phyloP scores from a whole-genome alignment of 64 coral and sea anemone species.

The Porites lutea region DNA sequence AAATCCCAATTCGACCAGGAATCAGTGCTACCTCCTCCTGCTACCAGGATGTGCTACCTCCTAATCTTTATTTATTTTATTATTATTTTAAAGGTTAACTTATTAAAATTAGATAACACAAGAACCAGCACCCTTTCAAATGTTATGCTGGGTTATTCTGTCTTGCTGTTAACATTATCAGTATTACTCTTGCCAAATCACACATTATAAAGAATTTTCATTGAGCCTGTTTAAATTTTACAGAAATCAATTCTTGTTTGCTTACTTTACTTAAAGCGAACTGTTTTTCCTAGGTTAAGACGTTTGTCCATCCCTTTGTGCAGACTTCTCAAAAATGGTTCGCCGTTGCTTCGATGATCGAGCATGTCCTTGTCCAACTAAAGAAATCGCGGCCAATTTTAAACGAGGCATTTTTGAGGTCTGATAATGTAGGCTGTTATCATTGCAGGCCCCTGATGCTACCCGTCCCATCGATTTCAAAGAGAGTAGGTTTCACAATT shows the following conservation, averaged over 20 bases:
- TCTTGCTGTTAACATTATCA: too few species aligned
- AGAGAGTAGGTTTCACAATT: too few species aligned
- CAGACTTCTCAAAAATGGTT: neutral
- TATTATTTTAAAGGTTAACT: too few species aligned
- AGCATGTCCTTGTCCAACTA: neutral
- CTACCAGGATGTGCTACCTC: too few species aligned
- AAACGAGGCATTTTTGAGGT: constrained; percentile 37
- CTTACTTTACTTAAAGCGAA: neutral
- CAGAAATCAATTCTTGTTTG: neutral
- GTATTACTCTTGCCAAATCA: too few species aligned
- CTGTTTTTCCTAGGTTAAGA: neutral
- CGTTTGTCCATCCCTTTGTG: neutral
- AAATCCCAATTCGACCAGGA: too few species aligned
- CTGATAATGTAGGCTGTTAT: constrained; percentile 50
- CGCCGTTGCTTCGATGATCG: neutral
- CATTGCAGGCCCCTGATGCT: constrained; percentile 15
- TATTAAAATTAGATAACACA: too few species aligned
- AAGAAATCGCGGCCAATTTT: neutral
- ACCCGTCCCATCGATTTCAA: neutral
- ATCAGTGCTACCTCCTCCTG: too few species aligned
- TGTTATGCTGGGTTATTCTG: too few species aligned
- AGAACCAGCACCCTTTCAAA: too few species aligned
- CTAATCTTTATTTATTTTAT: too few species aligned
- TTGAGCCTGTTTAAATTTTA: neutral
- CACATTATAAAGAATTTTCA: neutral